Evolutionary conservation across 2,113 vertebrate species (phyloP), one percentile per base, ranked within the genome.

Genomic region (Alligator sinensis): DNA sequence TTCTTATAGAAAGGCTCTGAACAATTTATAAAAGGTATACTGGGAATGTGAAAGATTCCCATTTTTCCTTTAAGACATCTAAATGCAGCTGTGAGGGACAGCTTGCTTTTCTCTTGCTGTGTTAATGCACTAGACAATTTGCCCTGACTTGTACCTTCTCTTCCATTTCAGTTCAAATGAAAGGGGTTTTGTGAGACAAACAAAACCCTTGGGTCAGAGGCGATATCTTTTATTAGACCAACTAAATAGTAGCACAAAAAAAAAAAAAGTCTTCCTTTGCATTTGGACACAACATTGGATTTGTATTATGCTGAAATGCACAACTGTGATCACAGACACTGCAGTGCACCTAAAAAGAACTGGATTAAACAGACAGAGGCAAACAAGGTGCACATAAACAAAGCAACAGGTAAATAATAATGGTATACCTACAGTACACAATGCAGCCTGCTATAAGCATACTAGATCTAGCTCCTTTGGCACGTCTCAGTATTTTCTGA

Each of bases 21-120:
- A 97, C 96, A 97, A 97, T 96, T 97, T 97, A 85, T 93, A 96
- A 95, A 96, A 95, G 96, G 97, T 97, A 94, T 96, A 74, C 30
- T 86, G 84, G 92, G 24, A 91, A 91, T 94, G 89, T 96, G 96
- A 97, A 96, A 97, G 94, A 92, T 90, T 92, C 95, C 90, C 85
- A 93, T 93, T 97, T 94, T 47, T 89, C 92, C 70, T 89, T 84
- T 95, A 30, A 61, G 77, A 89, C 63, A 96, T 91, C 80, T 59
- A 83, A 93, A 92, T 0, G 28, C 96, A 97, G 96, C 95, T 97
- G 96, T 92, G 92, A 85, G 74, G 90, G 91, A 96, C 94, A 97
- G 94, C 92, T 91, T 96, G 93, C 88, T 95, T 96, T 97, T 96
- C 95, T 97, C 93, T 80, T 77, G 1, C 90, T 93, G 91, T 89